A percentile compares a stretch with the other conserved stretches of the same genome.
phyloP scores from a whole-genome alignment of 2,888 invertebrate genomes.

The Pammene fasciana region DNA sequence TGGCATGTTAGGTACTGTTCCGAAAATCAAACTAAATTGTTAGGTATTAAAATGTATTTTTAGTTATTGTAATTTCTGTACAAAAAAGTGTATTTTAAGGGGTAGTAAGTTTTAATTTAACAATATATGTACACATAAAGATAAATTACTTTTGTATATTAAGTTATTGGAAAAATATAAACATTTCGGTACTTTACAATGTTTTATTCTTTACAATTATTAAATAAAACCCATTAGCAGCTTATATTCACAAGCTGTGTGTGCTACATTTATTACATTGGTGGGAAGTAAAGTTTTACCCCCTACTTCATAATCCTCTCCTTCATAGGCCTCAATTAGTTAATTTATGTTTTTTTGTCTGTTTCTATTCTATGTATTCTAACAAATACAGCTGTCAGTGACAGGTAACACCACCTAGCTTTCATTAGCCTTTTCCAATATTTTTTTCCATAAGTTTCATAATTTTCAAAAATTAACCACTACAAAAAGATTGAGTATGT shows the following conservation, averaged over 20 bases:
- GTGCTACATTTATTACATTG: not conserved
- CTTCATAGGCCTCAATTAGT: too few relatives aligned
- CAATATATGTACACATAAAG: not conserved
- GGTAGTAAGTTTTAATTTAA: conserved; percentile 45
- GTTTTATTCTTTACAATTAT: conserved; percentile 19
- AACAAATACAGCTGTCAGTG: too few relatives aligned
- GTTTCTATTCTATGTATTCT: too few relatives aligned
- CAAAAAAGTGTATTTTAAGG: conserved; percentile 14
- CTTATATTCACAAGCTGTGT: not conserved
- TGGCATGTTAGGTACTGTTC: too few relatives aligned
- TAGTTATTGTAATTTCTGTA: conserved; percentile 13
- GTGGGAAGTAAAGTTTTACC: too few relatives aligned
- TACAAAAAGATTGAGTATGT: not conserved
- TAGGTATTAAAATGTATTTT: conserved; percentile 1
- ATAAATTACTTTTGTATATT: conserved; percentile 7
- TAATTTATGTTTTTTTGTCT: too few relatives aligned
- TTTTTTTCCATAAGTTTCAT: too few relatives aligned
- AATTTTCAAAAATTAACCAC: too few relatives aligned
- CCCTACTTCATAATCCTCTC: too few relatives aligned
- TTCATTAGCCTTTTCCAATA: too few relatives aligned
- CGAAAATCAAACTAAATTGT: conserved; percentile 38
- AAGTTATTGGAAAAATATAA: conserved; percentile 34
- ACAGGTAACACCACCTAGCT: too few relatives aligned
- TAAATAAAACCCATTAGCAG: not conserved
- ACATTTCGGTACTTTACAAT: conserved; percentile 10